These are phyloP conservation scores for Zygogramma bicolorata DNA, from an alignment of 2,888 invertebrate genomes.

Conservation along the genomic window DNA sequence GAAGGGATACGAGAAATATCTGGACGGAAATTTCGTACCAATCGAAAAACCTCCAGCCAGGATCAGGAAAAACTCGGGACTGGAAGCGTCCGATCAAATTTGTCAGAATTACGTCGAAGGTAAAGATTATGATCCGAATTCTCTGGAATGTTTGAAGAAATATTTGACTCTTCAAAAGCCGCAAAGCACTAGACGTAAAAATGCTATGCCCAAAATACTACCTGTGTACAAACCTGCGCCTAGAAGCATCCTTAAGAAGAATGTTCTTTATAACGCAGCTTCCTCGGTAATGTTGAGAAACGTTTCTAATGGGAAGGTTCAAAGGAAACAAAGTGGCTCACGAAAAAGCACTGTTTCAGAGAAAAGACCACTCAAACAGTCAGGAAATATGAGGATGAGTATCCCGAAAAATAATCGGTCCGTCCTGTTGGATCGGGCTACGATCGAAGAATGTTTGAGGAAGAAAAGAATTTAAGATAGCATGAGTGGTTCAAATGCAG, in stretches of 20 bases:
- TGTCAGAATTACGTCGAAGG: slow-evolving; percentile 7
- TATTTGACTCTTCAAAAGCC: slow-evolving; percentile 18
- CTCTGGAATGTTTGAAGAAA: slow-evolving; percentile 28
- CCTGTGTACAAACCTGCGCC: background rate
- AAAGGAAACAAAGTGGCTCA: background rate
- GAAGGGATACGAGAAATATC: slow-evolving; percentile 57
- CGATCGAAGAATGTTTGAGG: background rate
- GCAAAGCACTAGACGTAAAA: background rate
- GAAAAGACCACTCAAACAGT: background rate
- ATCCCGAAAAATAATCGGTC: background rate
- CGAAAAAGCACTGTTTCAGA: background rate
- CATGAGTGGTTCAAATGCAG: no score
- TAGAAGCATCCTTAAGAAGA: background rate
- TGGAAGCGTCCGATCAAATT: background rate
- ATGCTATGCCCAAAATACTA: background rate
- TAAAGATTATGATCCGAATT: slow-evolving; percentile 31
- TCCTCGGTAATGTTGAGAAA: background rate
- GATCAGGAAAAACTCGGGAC: no score
- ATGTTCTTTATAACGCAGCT: background rate
- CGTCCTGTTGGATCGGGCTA: background rate
- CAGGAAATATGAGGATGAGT: background rate
- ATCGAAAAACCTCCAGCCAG: no score
- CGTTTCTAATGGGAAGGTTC: background rate
- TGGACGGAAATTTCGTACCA: slow-evolving; percentile 51
- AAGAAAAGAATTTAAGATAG: background rate